Base-by-base conservation (phyloP, 2,797 vertebrate species). In the Gadopsis bispinosus region DNA sequence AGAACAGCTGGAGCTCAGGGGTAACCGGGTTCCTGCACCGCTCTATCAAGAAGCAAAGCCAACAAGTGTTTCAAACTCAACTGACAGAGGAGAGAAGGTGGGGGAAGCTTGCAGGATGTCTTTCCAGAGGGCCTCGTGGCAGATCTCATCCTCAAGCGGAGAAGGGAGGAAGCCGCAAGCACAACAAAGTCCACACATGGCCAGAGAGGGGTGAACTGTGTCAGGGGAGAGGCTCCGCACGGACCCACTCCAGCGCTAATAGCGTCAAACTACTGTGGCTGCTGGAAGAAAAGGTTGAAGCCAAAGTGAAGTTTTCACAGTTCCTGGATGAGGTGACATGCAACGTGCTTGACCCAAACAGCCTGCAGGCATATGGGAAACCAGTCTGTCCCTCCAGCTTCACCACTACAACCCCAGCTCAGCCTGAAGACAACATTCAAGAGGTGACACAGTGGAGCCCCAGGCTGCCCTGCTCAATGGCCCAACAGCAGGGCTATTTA, bases 261-360 rank as follows among this genome's bases (percentile, higher is more conserved):
- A 68, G 73, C 11, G 58, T 93, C 0, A 92, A 92, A 71, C 60
- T 79, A 53, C 78, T 79, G 54, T 66, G 76, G 26, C 83, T 91
- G 75, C 90, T 94, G 69, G 89, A 95, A 86, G 92, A 92, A 77
- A 94, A 91, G 75, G 94, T 89, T 33, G 84, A 95, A 88, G 91
- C 94, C 87, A 96, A 97, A 85, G 86, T 94, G 47, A 96, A 93
- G 83, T 98, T 97, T 88, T 98, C 96, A 1, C 95, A 94, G 83
- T 97, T 98, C 89, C 92, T 98, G 84, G 96, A 99, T 77, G 96
- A 98, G 81, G 95, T 97, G 75, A 95, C 95, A 0, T 91, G 90
- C 85, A 95, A 95, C 14, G 96, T 97, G 54, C 92, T 98, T 17
- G 90, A 95, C 73, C 95, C 94, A 9, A 80, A 76, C 64, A 96